Base-by-base conservation (phyloP, 2,888 invertebrate species). In the Petrolisthes cinctipes region DNA sequence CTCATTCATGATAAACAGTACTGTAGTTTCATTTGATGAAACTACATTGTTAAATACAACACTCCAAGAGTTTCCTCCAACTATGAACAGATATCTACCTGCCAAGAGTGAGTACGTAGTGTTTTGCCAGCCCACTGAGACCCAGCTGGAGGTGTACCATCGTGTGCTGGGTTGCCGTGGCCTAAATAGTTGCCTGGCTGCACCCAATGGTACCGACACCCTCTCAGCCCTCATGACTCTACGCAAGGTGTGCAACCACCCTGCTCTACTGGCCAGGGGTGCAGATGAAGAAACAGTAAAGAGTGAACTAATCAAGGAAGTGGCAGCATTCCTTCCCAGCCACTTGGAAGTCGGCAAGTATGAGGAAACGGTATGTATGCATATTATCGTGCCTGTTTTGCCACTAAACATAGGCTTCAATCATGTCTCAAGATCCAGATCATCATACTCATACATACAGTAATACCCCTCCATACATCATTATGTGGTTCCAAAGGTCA, bases 221-320 rank as follows among this genome's bases (percentile, higher is more conserved):
- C 93, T 95, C 7, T 92, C 94, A 57, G 93, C 95, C 80, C 94
- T 95, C 81, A 93, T 93, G 9, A 93, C 94, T 11, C 92, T 95
- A 37, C 94, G 95, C 91, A 95, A 95, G 91, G 94, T 96, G 56
- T 96, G 95, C 92, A 96, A 95, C 92, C 95, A 94, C 91, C 94
- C 94, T 6, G 92, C 92, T 75, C 92, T 87, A 37, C 61, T 87
- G 17, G 80, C 87, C 20, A 17, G 51, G 4, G 7, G 23, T 14
- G 78, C 53, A 20, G 78, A 80, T 17, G 80, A 79, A 11, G 66
- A 57, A 14, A 71, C 68, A 56, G 66, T 17, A 3, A 23, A 83
- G 53, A 83, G 73, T 83, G 83, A 86, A 57, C 4, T 83, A 23
- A 4, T 23, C 17, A 14, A 23, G 68, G 80, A 78, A 51, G 68